Evolutionary conservation across 2,113 vertebrate species (phyloP).

Genomic region (Emberiza fucata): DNA sequence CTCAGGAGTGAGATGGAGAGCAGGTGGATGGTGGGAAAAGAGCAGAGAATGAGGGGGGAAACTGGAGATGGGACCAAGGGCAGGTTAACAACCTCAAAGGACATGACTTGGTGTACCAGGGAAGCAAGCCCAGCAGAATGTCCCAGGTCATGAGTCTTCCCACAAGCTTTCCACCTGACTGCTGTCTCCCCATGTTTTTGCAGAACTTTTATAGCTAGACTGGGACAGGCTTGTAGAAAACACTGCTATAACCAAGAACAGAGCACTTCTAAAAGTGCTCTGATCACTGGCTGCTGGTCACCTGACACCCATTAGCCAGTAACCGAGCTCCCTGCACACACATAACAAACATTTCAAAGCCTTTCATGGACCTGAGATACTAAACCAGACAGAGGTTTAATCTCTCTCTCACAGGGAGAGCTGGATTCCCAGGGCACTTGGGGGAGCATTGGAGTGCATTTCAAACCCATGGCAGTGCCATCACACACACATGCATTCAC

Average conservation of each 20-base stretch:
- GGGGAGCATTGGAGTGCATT: neutral
- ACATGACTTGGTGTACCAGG: neutral
- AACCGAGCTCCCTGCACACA: neutral
- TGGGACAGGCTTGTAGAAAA: neutral
- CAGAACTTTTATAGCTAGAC: neutral
- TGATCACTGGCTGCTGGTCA: neutral
- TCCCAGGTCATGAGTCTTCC: neutral
- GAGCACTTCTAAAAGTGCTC: neutral
- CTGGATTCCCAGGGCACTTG: neutral
- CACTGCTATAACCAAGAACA: too few relatives aligned
- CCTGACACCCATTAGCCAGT: neutral
- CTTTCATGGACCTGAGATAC: neutral
- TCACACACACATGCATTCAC: fast-evolving
- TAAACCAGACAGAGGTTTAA: neutral
- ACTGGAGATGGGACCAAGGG: neutral
- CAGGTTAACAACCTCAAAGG: neutral
- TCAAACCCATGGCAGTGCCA: neutral
- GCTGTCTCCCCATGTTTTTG: neutral
- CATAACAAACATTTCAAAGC: neutral
- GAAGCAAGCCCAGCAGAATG: neutral
- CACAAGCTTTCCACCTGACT: neutral
- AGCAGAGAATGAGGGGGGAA: neutral
- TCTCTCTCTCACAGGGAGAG: neutral
- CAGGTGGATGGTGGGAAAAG: neutral
- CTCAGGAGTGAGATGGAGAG: neutral